phyloP scores from a whole-genome alignment of 1,140 invertebrate species.

The Drosophila melanica region DNA sequence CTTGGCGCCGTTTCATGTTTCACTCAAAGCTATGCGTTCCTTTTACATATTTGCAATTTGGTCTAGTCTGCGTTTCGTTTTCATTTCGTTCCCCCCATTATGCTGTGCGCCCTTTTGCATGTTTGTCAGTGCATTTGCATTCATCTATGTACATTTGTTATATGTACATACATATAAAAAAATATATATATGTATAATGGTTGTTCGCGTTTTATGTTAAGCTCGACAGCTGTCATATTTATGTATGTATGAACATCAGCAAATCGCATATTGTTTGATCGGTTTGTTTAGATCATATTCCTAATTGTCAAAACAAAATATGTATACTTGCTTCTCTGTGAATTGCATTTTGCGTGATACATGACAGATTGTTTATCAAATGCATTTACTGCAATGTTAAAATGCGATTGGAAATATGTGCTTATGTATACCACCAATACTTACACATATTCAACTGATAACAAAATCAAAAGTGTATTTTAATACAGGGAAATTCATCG shows the following conservation, averaged over 20 bases:
- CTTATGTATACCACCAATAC: no score
- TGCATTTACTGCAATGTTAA: neutral
- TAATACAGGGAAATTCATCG: neutral
- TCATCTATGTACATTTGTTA: constrained; percentile 14
- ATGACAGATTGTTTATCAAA: neutral
- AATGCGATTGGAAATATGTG: no score
- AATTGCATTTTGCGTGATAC: neutral
- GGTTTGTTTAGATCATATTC: constrained; percentile 8
- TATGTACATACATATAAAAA: neutral
- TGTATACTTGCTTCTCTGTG: constrained; percentile 1
- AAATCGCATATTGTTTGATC: constrained; percentile 5
- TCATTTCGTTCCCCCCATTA: constrained; percentile 33
- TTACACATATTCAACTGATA: no score
- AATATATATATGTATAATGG: constrained; percentile 6
- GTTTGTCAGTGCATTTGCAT: constrained; percentile 33
- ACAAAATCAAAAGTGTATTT: no score
- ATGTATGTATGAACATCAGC: neutral
- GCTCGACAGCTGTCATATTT: constrained; percentile 11
- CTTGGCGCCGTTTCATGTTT: constrained; percentile 53
- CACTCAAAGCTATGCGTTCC: constrained; percentile 38
- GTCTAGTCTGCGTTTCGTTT: constrained; percentile 29
- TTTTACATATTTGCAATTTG: constrained; percentile 33
- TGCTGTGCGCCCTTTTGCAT: constrained; percentile 29
- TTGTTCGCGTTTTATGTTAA: constrained; percentile 11
- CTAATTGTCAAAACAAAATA: constrained; percentile 14